Evolutionary conservation across 2,113 vertebrate genomes (phyloP), one percentile per base, ranked within the genome.

Genomic region (Tachycineta bicolor): DNA sequence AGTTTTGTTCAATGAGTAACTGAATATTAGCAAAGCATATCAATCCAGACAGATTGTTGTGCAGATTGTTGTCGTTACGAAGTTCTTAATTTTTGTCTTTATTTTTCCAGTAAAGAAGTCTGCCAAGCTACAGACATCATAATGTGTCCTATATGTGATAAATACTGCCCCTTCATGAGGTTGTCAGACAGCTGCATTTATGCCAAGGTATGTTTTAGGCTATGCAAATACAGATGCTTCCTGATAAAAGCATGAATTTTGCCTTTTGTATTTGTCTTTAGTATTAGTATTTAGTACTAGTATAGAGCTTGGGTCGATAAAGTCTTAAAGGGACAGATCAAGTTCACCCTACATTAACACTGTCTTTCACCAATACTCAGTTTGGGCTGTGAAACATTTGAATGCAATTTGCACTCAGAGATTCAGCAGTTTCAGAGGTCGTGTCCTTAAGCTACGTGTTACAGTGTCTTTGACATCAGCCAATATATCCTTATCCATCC

Each of bases 121-220:
- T 99, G 99, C 97, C 98, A 99, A 95, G 98, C 98, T 70, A 98
- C 98, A 75, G 98, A 99, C 77, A 98, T 99, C 96, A 98, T 99
- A 93, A 99, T 99, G 99, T 99, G 99, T 96, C 99, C 99, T 88
- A 98, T 99, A 91, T 99, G 99, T 96, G 99, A 99, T 96, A 98
- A 99, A 97, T 99, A 99, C 95, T 99, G 99, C 96, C 98, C 99
- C n/a, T 99, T 98, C 98, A 98, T 99, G 99, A 99, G 98, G 78
- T 94, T 99, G 75, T 99, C 98, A 6, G 98, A 99, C 97, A 99
- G 99, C 98, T 99, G 99, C 6, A 98, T 99, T 93, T 99, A 99
- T 43, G 98, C 98, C 96, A 99, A 99, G 98, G 98, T 98, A 98
- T 25, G 9, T 80, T 87, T 83, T 62, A 91, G 87, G n/a, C 50